phyloP scores from a whole-genome alignment of 2,888 invertebrate species.

The Dicyrtoma fusca region DNA sequence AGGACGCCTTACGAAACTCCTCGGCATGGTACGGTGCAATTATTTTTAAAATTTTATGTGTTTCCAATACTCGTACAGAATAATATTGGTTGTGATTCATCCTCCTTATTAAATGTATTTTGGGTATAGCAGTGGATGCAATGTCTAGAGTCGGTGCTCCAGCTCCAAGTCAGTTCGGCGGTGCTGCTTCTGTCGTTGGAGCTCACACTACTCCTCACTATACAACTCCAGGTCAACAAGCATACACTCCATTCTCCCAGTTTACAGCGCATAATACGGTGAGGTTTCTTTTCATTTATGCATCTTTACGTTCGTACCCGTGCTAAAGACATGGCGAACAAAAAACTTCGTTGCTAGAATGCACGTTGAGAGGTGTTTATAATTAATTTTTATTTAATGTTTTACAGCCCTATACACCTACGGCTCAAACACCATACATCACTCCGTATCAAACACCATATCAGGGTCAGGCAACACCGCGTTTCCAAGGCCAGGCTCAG shows the following conservation, averaged over 20 bases:
- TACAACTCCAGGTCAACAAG: conserved; percentile 53
- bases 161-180: conserved; percentile 49
- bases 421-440: conserved; percentile 91
- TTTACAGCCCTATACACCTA: conserved; percentile 78
- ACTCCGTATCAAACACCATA: conserved; percentile 80
- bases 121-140: conserved; percentile 40
- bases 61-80: neutral
- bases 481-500: conserved; percentile 64
- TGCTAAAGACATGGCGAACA: neutral
- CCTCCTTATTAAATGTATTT: too few species aligned
- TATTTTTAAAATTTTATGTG: neutral
- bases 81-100: too few species aligned
- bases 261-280: conserved; percentile 53
- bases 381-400: conserved; percentile 30
- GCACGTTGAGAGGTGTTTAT: neutral
- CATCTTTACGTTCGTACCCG: too few species aligned
- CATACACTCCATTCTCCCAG: conserved; percentile 54
- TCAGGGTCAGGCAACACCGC: conserved; percentile 69
- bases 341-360: neutral
- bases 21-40: conserved; percentile 15
- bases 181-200: conserved; percentile 43
- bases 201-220: conserved; percentile 52
- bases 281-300: conserved; percentile 19
- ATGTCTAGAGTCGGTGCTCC: conserved; percentile 50
- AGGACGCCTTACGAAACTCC: conserved; percentile 53